These are phyloP conservation scores for Ormyrus thymus DNA, from an alignment of 2,888 invertebrate species.

Conservation along the genomic window DNA sequence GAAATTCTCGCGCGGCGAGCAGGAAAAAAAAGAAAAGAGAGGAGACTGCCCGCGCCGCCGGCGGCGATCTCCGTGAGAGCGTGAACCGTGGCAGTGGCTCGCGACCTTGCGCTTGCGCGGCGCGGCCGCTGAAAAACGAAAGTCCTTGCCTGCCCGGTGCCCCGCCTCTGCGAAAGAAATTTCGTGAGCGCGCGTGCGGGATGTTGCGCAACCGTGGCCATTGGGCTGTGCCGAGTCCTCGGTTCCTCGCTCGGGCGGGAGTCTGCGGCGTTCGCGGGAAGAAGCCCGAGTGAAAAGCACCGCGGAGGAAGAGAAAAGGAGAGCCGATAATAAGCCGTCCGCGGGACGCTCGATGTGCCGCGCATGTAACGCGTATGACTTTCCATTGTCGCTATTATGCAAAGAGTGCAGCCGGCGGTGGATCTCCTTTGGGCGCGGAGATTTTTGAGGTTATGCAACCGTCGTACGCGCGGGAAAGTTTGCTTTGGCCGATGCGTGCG, in stretches of 20 bases:
- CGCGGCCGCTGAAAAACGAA: slow-evolving; percentile 57
- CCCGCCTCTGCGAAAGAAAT: slow-evolving; percentile 54
- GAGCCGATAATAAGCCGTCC: neutral
- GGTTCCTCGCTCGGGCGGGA: too few species aligned
- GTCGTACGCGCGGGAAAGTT: too few species aligned
- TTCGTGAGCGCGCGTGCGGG: slow-evolving; percentile 49
- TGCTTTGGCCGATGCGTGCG: too few species aligned
- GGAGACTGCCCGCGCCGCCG: neutral
- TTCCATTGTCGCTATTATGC: neutral
- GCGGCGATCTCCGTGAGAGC: neutral
- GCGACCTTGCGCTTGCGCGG: slow-evolving; percentile 56
- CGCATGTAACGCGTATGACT: neutral
- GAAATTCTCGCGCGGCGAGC: too few species aligned
- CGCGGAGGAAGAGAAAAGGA: neutral
- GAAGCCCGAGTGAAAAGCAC: neutral
- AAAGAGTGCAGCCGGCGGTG: slow-evolving; percentile 11
- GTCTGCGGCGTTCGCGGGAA: neutral
- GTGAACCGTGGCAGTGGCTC: neutral
- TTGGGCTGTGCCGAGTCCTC: too few species aligned
- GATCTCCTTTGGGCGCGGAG: neutral
- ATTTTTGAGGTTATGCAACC: slow-evolving; percentile 7
- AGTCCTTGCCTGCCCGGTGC: slow-evolving; percentile 56
- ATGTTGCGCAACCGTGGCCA: slow-evolving; percentile 7
- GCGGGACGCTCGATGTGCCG: neutral
- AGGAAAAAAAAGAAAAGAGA: too few species aligned